phyloP scores from a whole-genome alignment of 2,113 vertebrate genomes.

The Pterocles orientalis region DNA sequence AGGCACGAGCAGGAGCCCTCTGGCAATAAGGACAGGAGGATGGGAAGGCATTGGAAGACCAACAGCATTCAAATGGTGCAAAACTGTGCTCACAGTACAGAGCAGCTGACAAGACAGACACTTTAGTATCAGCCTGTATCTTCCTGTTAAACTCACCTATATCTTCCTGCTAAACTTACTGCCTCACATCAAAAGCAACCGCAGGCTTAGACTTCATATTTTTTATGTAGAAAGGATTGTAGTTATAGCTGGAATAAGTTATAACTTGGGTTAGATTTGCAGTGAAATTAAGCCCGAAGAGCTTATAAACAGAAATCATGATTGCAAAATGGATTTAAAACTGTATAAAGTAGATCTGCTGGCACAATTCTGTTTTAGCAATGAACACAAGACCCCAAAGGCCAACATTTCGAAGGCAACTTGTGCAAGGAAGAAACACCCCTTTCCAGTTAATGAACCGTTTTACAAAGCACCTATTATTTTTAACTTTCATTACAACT shows the following conservation, averaged over 20 bases:
- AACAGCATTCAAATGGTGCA: background rate
- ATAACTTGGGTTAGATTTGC: background rate
- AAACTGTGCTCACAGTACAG: background rate
- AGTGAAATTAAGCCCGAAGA: background rate
- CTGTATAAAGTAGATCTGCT: background rate
- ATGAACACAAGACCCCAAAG: background rate
- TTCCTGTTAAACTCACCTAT: background rate
- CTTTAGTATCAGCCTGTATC: background rate
- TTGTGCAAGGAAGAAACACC: background rate
- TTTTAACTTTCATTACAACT: background rate
- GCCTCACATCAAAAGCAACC: background rate
- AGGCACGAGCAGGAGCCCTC: background rate
- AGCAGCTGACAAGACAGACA: background rate
- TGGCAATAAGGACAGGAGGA: background rate
- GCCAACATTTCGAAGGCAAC: background rate
- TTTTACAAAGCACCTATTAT: background rate
- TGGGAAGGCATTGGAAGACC: background rate
- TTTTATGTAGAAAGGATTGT: background rate
- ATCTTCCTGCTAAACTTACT: background rate
- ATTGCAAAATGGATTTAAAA: conserved; percentile 13
- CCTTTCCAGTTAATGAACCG: background rate
- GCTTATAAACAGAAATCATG: conserved; percentile 15
- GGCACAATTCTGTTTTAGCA: background rate
- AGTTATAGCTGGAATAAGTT: background rate
- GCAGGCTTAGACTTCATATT: background rate